A percentile compares a stretch with the other conserved stretches of the same genome.
Evolutionary conservation across 2,113 vertebrate species (phyloP).

Genomic region (Balaeniceps rex): DNA sequence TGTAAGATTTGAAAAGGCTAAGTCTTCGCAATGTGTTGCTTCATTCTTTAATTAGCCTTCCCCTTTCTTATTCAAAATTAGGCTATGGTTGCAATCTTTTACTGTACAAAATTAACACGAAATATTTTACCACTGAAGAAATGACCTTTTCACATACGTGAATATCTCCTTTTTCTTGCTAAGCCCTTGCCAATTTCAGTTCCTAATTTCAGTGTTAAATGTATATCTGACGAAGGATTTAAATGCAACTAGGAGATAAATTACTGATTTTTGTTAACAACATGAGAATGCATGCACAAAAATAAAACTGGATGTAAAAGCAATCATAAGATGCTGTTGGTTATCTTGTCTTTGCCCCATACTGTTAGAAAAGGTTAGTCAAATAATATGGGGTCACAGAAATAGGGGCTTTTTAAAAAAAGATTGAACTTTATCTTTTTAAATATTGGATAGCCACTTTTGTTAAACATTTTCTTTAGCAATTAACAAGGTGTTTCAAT

Average conservation of each 20-base stretch:
- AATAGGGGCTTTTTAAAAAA: neutral
- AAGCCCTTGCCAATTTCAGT: constrained; percentile 1
- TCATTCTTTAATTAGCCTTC: neutral
- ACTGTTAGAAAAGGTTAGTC: neutral
- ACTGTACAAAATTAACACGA: neutral
- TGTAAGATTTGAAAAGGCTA: neutral
- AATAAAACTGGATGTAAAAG: neutral
- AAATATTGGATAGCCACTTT: neutral
- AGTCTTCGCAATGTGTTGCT: neutral
- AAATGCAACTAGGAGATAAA: neutral
- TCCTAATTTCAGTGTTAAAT: neutral
- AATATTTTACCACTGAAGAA: neutral
- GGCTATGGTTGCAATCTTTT: neutral
- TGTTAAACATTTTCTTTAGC: neutral
- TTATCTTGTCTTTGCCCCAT: neutral
- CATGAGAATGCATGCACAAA: neutral
- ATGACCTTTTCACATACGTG: neutral
- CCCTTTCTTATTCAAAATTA: neutral
- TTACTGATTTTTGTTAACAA: neutral
- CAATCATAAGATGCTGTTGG: neutral
- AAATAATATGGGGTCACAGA: neutral
- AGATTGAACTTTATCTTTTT: neutral
- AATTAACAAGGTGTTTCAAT: neutral
- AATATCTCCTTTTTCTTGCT: neutral
- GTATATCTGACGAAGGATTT: neutral